phyloP scores from a whole-genome alignment of 2,113 vertebrate species.

The Onychostruthus taczanowskii region DNA sequence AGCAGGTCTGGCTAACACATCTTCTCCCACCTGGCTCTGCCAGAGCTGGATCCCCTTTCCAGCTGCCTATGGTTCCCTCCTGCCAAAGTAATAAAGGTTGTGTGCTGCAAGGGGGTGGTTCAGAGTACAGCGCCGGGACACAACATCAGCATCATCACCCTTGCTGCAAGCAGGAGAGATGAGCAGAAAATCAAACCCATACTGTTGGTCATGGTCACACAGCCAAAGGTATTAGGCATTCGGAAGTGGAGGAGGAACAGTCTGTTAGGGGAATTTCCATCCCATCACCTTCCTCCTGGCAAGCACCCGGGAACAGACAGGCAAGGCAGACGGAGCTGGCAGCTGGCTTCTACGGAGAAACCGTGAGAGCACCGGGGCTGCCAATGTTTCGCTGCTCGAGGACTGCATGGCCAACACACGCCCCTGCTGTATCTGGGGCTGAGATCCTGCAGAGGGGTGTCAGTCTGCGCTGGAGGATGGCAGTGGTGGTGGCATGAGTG shows the following conservation, averaged over 20 bases:
- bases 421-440: neutral
- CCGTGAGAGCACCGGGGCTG: neutral
- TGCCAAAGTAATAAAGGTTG: neutral
- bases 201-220: fast-evolving
- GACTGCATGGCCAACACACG: neutral
- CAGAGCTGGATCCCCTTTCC: neutral
- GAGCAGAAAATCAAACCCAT: neutral
- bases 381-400: neutral
- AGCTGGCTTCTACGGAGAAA: neutral
- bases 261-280: conserved; percentile 8
- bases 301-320: neutral
- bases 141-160: neutral
- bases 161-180: neutral
- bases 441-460: neutral
- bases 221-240: neutral
- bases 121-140: neutral
- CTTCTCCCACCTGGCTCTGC: neutral
- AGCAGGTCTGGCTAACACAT: fast-evolving
- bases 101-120: neutral
- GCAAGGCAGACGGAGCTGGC: conserved; percentile 11
- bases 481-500: neutral
- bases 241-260: neutral
- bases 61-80: neutral
- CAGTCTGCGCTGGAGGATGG: neutral
- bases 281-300: conserved; percentile 24